A percentile compares a stretch with the other conserved stretches of the same genome.
Conservation (phyloP, 2,888 invertebrate species). For the Leucoma salicis region DNA sequence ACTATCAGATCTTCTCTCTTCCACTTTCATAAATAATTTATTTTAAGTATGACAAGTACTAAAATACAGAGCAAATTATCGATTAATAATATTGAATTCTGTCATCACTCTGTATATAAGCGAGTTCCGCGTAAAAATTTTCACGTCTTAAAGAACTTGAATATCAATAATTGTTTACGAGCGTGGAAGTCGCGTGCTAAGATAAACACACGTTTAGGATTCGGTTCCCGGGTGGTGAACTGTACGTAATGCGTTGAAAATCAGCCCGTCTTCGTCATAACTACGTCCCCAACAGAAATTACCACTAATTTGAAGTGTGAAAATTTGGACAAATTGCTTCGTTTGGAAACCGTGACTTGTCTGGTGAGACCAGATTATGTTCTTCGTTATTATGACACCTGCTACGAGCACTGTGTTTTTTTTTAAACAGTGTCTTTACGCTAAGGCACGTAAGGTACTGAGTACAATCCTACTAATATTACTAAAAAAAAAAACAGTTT, state of each 20-base stretch:
- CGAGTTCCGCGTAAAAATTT: too few species aligned
- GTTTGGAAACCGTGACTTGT: background rate
- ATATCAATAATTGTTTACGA: conserved; percentile 47
- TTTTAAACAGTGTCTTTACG: too few species aligned
- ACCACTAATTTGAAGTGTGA: conserved; percentile 37
- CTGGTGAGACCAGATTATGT: background rate
- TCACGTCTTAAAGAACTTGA: conserved; percentile 38
- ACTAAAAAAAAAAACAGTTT: too few species aligned
- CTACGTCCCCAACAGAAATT: conserved; percentile 39
- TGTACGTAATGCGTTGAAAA: conserved; percentile 35
- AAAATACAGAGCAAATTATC: too few species aligned
- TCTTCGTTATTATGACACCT: background rate
- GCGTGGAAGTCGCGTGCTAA: conserved; percentile 63
- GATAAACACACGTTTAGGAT: conserved; percentile 43
- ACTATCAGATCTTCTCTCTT: too few species aligned
- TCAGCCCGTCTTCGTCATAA: conserved; percentile 29
- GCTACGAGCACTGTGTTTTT: background rate
- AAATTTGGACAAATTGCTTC: conserved; percentile 24
- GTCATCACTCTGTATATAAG: too few species aligned
- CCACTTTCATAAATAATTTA: too few species aligned
- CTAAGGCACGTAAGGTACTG: too few species aligned
- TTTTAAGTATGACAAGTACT: too few species aligned
- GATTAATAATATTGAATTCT: too few species aligned
- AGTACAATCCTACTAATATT: too few species aligned
- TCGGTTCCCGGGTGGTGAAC: conserved; percentile 39